Percentiles rank a stretch among this genome's conserved stretches.
Conservation (phyloP, 2,113 vertebrate genomes). For the Vulpes ferrilata region DNA sequence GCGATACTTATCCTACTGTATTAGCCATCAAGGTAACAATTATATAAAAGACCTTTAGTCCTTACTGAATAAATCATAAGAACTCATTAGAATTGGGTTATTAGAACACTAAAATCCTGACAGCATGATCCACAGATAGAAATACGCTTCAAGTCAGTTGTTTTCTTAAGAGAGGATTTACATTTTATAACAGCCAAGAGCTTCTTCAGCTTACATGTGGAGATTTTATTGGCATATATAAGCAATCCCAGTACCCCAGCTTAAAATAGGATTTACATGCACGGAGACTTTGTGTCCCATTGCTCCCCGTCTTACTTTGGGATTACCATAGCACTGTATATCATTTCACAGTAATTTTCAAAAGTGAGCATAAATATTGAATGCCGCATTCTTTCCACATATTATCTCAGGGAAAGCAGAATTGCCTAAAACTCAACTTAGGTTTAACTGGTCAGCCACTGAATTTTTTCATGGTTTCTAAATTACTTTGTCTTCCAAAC, state of each 20-base stretch:
- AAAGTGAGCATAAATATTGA: neutral
- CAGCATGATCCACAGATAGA: conserved; percentile 65
- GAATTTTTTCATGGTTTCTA: neutral
- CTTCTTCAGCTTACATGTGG: neutral
- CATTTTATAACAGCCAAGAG: conserved; percentile 62
- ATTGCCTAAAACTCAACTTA: neutral
- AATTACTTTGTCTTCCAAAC: neutral
- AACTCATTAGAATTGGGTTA: conserved; percentile 73
- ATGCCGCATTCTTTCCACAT: neutral
- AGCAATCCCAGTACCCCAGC: neutral
- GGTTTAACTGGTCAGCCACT: neutral
- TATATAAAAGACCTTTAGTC: conserved; percentile 61
- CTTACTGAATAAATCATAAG: conserved; percentile 77
- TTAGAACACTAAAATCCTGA: conserved; percentile 71
- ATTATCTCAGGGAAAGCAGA: neutral
- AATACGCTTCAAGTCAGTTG: conserved; percentile 52
- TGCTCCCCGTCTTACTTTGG: neutral
- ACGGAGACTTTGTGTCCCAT: neutral
- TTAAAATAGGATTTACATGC: conserved; percentile 52
- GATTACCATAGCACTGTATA: neutral
- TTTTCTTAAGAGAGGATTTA: conserved; percentile 75
- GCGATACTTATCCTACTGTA: neutral
- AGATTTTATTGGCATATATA: conserved; percentile 47
- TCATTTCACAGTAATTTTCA: neutral
- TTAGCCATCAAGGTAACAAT: conserved; percentile 59